phyloP scores from a whole-genome alignment of 1,140 invertebrate species.

The Bombus difficillimus region DNA sequence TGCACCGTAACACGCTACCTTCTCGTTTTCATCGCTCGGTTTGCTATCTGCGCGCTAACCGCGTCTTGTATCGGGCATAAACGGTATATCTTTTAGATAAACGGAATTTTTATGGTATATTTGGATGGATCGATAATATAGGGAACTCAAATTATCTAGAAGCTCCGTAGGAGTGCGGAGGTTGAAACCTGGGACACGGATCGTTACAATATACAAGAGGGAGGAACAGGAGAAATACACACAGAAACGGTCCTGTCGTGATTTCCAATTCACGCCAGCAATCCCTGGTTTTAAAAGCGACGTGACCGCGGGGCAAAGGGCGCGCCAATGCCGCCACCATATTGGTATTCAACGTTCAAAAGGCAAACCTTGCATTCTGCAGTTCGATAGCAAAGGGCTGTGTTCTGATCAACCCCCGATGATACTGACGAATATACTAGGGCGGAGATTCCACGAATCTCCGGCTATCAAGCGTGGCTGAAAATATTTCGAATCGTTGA shows the following conservation, averaged over 20 bases:
- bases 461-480: neutral
- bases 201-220: neutral
- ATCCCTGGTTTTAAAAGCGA: conserved; percentile 56
- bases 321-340: conserved; percentile 22
- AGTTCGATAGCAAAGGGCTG: conserved; percentile 60
- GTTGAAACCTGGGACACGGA: neutral
- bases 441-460: neutral
- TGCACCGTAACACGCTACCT: conserved; percentile 65
- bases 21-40: conserved; percentile 62
- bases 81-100: neutral
- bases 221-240: too few relatives aligned
- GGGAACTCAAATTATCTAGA: too few relatives aligned
- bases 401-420: conserved; percentile 24
- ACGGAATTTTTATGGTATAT: neutral
- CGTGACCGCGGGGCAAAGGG: neutral
- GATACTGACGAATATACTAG: neutral
- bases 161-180: too few relatives aligned
- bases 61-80: neutral
- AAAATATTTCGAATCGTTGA: neutral
- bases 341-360: conserved; percentile 69
- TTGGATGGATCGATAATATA: neutral
- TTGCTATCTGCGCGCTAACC: neutral
- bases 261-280: conserved; percentile 63
- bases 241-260: conserved; percentile 9
- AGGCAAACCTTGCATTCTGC: conserved; percentile 73